Percentiles rank a stretch among this genome's conserved stretches.
phyloP scores from a whole-genome alignment of 23 tunicate genomes.

The Phallusia fumigata region DNA sequence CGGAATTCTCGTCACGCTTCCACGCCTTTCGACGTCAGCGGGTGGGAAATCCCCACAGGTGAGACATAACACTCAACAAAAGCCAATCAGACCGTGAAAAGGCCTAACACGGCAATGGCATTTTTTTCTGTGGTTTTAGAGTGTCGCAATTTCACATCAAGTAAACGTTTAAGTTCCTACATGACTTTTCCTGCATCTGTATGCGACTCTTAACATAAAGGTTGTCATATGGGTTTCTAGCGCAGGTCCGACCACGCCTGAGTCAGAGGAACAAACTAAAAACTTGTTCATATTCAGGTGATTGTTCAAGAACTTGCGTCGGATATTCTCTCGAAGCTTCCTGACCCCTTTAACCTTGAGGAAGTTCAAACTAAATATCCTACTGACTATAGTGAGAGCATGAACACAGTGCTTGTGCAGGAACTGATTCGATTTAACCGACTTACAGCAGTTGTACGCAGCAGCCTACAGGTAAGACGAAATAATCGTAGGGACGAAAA shows the following conservation, averaged over 20 bases:
- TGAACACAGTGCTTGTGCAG: slow-evolving; percentile 84
- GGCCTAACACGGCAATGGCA: too few relatives aligned
- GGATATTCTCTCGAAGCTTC: slow-evolving; percentile 77
- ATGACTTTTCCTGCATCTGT: too few relatives aligned
- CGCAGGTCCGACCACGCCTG: too few relatives aligned
- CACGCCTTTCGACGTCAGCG: slow-evolving; percentile 43
- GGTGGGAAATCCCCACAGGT: slow-evolving; percentile 53
- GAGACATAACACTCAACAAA: too few relatives aligned
- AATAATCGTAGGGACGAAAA: too few relatives aligned
- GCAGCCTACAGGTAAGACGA: slow-evolving; percentile 20
- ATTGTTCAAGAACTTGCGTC: slow-evolving; percentile 79
- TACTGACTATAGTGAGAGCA: slow-evolving; percentile 82
- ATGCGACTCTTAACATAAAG: too few relatives aligned
- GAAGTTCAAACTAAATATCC: slow-evolving; percentile 82
- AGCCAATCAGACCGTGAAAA: too few relatives aligned
- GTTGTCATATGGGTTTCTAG: too few relatives aligned
- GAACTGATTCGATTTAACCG: slow-evolving; percentile 79
- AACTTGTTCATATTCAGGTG: slow-evolving; percentile 28
- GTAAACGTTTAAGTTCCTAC: too few relatives aligned
- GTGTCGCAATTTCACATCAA: too few relatives aligned
- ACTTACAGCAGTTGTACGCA: slow-evolving; percentile 64
- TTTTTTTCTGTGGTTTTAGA: too few relatives aligned
- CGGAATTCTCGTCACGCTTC: slow-evolving; percentile 78
- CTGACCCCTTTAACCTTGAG: slow-evolving; percentile 54
- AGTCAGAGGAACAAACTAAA: too few relatives aligned